Percentiles rank a stretch among this genome's conserved stretches.
phyloP scores from a whole-genome alignment of 2,113 vertebrate species.

The Cyanocitta stelleri region DNA sequence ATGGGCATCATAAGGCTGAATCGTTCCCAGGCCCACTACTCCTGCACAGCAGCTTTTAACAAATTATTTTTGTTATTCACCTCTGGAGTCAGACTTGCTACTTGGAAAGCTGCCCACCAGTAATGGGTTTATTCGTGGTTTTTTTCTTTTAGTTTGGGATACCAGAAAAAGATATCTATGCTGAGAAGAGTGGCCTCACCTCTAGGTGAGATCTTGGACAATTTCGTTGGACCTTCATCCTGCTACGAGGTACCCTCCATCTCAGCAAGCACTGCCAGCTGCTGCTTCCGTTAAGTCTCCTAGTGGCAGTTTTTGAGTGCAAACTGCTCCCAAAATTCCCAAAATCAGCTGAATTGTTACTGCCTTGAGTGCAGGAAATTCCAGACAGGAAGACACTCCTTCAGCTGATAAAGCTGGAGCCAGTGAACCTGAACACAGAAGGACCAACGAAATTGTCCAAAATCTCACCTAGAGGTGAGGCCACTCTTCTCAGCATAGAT shows the following conservation, averaged over 20 bases:
- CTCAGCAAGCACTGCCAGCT: background rate
- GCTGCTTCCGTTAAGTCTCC: background rate
- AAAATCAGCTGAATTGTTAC: background rate
- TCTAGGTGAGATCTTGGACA: background rate
- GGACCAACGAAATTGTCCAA: background rate
- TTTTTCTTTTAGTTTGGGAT: background rate
- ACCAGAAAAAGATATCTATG: background rate
- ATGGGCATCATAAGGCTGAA: background rate
- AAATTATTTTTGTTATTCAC: background rate
- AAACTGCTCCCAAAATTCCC: background rate
- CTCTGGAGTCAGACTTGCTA: background rate
- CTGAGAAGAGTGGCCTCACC: background rate
- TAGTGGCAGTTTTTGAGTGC: background rate
- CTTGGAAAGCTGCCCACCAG: background rate
- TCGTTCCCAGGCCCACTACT: background rate
- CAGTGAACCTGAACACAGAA: background rate
- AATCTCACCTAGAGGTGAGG: background rate
- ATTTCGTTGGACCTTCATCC: background rate
- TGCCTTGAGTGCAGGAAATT: background rate
- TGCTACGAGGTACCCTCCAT: background rate
- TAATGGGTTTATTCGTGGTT: background rate
- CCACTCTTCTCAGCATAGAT: background rate
- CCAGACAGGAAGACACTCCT: background rate
- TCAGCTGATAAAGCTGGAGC: background rate
- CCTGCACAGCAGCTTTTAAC: background rate